Evolutionary conservation across 2,888 invertebrate genomes (phyloP), one percentile per base, ranked within the genome.

Genomic region (Anoplius nigerrimus): DNA sequence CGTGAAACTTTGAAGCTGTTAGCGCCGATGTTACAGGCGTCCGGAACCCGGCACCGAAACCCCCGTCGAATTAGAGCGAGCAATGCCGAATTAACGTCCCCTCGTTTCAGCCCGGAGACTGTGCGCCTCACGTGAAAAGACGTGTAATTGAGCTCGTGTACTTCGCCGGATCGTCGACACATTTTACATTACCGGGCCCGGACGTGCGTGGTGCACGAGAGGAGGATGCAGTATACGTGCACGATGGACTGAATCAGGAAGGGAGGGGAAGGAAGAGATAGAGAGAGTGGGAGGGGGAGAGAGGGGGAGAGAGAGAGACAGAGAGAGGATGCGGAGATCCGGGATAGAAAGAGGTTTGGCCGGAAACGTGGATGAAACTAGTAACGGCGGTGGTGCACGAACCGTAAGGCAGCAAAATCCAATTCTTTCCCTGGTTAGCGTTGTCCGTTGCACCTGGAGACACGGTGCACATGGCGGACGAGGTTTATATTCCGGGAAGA

Each of bases 351-450:
- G 34, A 22, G 48, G 48, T 61, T 53, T 15, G 24, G 18, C 34
- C 60, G 51, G 46, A 59, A 60, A 56, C 53, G 60, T 55, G 69
- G 61, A 68, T 66, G 67, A 78, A 75, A 72, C 69, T 62, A 56
- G 66, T 62, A 71, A 73, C 63, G 61, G 54, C 64, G 46, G 63
- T 62, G 53, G 51, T 54, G 69, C 62, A 69, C 48, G 66, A 71
- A 61, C 54, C 71, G 74, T 69, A 75, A 82, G 71, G 71, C 76
- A 74, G 74, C 74, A 75, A 73, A 84, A 84, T 84, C 80, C 80
- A 85, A 83, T 85, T 83, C 80, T 79, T 82, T 81, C 72, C 73
- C 78, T 76, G 81, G 80, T 82, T 81, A 81, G 75, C 72, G 71
- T 81, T 80, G 79, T 82, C 77, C 73, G 74, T 71, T 78, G 73